Evolutionary conservation across 2,888 invertebrate genomes (phyloP).

Genomic region (Monopis laevigella): DNA sequence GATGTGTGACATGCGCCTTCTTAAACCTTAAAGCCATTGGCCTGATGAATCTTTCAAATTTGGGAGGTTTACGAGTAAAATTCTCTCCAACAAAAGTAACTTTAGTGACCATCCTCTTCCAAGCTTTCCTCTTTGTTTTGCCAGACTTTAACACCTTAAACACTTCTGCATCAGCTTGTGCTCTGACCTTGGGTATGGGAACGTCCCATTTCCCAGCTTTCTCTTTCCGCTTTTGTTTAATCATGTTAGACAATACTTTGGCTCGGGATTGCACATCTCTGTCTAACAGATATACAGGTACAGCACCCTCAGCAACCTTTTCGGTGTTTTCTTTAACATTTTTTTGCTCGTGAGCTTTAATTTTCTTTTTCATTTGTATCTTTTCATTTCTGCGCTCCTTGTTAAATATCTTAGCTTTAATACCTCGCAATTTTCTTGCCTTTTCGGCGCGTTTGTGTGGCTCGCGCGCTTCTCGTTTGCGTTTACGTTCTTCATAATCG

Average conservation of each 20-base stretch:
- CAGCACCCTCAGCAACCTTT: slow-evolving; percentile 87
- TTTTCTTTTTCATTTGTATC: slow-evolving; percentile 98
- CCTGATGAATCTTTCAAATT: slow-evolving; percentile 97
- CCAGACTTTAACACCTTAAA: slow-evolving; percentile 93
- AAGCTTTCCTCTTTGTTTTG: slow-evolving; percentile 93
- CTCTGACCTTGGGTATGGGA: slow-evolving; percentile 97
- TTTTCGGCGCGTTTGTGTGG: slow-evolving; percentile 92
- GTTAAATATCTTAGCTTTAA: slow-evolving; percentile 98
- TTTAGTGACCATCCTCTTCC: slow-evolving; percentile 99
- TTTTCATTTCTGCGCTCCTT: slow-evolving; percentile 97
- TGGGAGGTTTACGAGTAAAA: slow-evolving; percentile 98
- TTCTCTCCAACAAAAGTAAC: slow-evolving; percentile 97
- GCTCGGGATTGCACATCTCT: slow-evolving; percentile 93
- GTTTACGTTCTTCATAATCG: slow-evolving; percentile 96
- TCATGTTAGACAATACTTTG: slow-evolving; percentile 98
- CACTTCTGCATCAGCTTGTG: slow-evolving; percentile 96
- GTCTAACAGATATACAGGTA: slow-evolving; percentile 97
- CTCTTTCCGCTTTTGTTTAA: slow-evolving; percentile 99
- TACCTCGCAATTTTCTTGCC: slow-evolving; percentile 91
- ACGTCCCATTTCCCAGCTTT: slow-evolving; percentile 99
- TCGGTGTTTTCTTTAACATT: slow-evolving; percentile 87
- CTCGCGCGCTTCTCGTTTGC: slow-evolving; percentile 94
- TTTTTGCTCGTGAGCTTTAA: slow-evolving; percentile 96
- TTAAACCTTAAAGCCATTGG: slow-evolving; percentile 97
- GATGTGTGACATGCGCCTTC: slow-evolving; percentile 99